Percentiles rank a stretch among this genome's conserved stretches.
phyloP scores from a whole-genome alignment of 2,888 invertebrate genomes.

The Iselma pallidipennis region DNA sequence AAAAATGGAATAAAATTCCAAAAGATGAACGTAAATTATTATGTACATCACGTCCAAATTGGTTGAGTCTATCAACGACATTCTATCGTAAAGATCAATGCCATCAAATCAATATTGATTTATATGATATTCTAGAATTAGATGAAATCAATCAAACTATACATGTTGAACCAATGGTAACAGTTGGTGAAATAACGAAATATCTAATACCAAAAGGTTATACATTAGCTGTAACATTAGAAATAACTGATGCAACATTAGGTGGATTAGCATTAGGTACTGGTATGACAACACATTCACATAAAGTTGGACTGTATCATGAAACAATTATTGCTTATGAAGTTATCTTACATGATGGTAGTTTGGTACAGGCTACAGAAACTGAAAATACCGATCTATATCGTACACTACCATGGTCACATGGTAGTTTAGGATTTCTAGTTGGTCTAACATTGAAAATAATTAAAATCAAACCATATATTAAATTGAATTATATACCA shows the following conservation, averaged over 20 bases:
- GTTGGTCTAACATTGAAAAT: slow-evolving; percentile 67
- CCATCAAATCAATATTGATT: slow-evolving; percentile 65
- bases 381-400: slow-evolving; percentile 63
- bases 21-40: slow-evolving; percentile 58
- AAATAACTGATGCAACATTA: slow-evolving; percentile 70
- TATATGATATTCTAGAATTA: slow-evolving; percentile 65
- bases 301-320: slow-evolving; percentile 71
- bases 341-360: slow-evolving; percentile 66
- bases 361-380: slow-evolving; percentile 61
- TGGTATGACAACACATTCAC: slow-evolving; percentile 76
- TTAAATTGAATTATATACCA: slow-evolving; percentile 67
- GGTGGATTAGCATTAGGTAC: slow-evolving; percentile 71
- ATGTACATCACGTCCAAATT: slow-evolving; percentile 71
- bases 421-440: slow-evolving; percentile 68
- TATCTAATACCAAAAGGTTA: slow-evolving; percentile 68
- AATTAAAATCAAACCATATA: slow-evolving; percentile 65
- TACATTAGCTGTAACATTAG: slow-evolving; percentile 69
- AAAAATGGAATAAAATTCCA: slow-evolving; percentile 60
- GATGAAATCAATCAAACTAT: slow-evolving; percentile 63
- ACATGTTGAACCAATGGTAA: slow-evolving; percentile 69
- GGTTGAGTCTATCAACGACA: slow-evolving; percentile 69
- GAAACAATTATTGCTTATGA: slow-evolving; percentile 69
- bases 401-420: slow-evolving; percentile 67
- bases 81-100: slow-evolving; percentile 68
- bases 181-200: slow-evolving; percentile 67